These are phyloP conservation scores for Siniperca knerii DNA, from an alignment of 2,113 vertebrate species.

Conservation along the genomic window DNA sequence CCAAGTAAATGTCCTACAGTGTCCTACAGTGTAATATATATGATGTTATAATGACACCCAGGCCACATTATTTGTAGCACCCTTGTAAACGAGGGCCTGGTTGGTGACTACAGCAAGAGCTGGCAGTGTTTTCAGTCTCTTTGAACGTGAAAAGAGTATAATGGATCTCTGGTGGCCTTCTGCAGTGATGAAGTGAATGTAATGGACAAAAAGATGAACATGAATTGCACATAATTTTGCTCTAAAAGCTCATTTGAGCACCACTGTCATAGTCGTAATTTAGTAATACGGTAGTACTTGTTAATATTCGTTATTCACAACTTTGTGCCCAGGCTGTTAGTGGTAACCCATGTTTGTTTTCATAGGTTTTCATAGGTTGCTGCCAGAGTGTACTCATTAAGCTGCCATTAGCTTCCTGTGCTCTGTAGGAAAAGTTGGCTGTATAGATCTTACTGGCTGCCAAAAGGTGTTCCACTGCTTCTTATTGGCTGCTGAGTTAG, in stretches of 20 bases:
- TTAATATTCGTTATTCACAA: conserved; percentile 25
- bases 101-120: conserved; percentile 41
- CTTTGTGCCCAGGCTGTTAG: conserved; percentile 49
- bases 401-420: conserved; percentile 72
- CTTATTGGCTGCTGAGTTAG: conserved; percentile 69
- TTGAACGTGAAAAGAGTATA: conserved; percentile 25
- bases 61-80: conserved; percentile 61
- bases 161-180: conserved; percentile 33
- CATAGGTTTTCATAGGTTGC: conserved; percentile 35
- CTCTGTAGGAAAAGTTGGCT: conserved; percentile 55
- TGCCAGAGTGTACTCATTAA: conserved; percentile 60
- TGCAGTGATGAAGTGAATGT: conserved; percentile 19
- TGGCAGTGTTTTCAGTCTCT: conserved; percentile 75
- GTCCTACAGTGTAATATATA: conserved; percentile 22
- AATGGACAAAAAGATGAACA: conserved; percentile 24
- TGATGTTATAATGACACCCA: conserved; percentile 54
- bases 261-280: conserved; percentile 25
- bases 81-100: conserved; percentile 64
- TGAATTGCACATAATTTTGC: conserved; percentile 4
- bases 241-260: conserved; percentile 47
- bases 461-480: conserved; percentile 57
- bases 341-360: conserved; percentile 43
- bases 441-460: conserved; percentile 54
- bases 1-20: conserved; percentile 23
- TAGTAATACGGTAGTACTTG: conserved; percentile 15